A percentile compares a stretch with the other conserved stretches of the same genome.
phyloP scores from a whole-genome alignment of 2,888 invertebrate genomes.

The Tanytarsus gracilentus region DNA sequence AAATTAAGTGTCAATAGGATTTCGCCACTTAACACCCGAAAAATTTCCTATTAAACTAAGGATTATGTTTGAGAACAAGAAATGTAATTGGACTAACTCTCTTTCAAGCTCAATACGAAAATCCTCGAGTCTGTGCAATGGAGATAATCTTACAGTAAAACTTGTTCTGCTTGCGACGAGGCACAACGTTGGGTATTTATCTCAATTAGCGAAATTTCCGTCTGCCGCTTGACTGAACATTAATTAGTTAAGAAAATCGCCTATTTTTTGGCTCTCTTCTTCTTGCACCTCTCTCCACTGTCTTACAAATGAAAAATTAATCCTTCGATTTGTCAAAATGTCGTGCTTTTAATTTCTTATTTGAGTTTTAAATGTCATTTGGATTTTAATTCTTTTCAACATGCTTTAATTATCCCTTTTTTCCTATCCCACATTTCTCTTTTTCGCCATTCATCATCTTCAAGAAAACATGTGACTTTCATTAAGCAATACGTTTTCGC shows the following conservation, averaged over 20 bases:
- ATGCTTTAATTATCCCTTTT: too few relatives aligned
- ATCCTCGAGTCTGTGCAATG: not conserved
- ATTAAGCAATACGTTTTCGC: not conserved
- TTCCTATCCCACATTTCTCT: not conserved
- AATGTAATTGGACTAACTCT: too few relatives aligned
- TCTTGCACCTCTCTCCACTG: not conserved
- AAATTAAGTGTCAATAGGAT: slow-evolving; percentile 14
- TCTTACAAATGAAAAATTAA: too few relatives aligned
- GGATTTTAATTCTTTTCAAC: too few relatives aligned
- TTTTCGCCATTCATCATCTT: slow-evolving; percentile 27
- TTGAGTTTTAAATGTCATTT: too few relatives aligned
- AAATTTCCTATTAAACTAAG: too few relatives aligned
- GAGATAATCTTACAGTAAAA: not conserved
- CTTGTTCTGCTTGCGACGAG: not conserved
- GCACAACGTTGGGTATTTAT: slow-evolving; percentile 20
- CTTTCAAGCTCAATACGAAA: too few relatives aligned
- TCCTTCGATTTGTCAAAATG: too few relatives aligned
- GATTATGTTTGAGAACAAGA: too few relatives aligned
- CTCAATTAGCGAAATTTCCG: slow-evolving; percentile 26
- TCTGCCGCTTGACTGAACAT: slow-evolving; percentile 27
- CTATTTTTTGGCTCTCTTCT: not conserved
- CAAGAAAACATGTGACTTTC: slow-evolving; percentile 28
- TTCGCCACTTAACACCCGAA: not conserved
- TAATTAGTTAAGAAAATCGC: slow-evolving; percentile 18
- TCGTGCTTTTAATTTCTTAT: slow-evolving; percentile 6